Evolutionary conservation across 1,140 invertebrate genomes (phyloP).

Genomic region (Dreissena rostriformis): DNA sequence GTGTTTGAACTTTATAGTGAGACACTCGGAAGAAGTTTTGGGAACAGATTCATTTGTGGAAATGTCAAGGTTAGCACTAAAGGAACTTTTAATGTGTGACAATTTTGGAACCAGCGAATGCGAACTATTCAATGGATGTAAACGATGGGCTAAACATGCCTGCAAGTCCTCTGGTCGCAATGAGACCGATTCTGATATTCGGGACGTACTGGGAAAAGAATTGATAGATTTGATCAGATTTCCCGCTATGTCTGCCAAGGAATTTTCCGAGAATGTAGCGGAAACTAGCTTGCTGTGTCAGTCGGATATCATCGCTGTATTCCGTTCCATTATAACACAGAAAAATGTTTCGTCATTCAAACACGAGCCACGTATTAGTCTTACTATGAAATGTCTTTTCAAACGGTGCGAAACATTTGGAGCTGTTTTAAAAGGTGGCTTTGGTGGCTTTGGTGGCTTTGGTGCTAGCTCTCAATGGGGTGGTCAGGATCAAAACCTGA

Average conservation of each 20-base stretch:
- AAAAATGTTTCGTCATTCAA: no score
- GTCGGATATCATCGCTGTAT: no score
- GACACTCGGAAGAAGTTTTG: conserved; percentile 14
- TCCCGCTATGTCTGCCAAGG: conserved; percentile 4
- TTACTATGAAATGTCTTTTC: no score
- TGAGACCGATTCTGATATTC: conserved; percentile 1
- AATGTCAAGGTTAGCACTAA: conserved; percentile 16
- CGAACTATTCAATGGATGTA: conserved; percentile 9
- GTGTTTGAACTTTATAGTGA: conserved; percentile 41
- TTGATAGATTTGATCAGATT: conserved; percentile 29
- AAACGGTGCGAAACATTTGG: no score
- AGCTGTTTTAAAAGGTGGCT: no score
- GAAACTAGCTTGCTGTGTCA: no score
- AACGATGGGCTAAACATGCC: conserved; percentile 21
- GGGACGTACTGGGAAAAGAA: conserved; percentile 6
- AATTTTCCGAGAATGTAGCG: conserved; percentile 2
- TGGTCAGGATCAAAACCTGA: no score
- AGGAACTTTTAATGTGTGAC: conserved; percentile 9
- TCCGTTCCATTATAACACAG: no score
- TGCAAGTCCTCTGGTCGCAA: not conserved
- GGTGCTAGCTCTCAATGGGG: no score
- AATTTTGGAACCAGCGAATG: conserved; percentile 9
- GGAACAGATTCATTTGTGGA: conserved; percentile 26
- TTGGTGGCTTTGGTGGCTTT: no score
- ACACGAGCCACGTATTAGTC: no score